These are phyloP conservation scores for Drosophila elegans DNA, from an alignment of 1,140 invertebrate genomes.

Conservation along the genomic window DNA sequence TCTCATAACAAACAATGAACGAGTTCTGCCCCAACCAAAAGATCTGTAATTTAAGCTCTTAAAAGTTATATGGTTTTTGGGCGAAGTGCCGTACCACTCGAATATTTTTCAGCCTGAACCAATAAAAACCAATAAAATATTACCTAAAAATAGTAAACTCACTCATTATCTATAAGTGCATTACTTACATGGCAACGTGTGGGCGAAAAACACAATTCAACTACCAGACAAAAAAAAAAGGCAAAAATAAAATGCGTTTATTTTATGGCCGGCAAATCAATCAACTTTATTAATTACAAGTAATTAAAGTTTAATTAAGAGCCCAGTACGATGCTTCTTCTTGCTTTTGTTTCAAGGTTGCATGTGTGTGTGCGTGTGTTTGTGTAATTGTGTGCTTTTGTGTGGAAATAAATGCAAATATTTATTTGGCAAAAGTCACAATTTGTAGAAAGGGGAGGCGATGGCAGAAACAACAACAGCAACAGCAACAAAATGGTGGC, in stretches of 20 bases:
- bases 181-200: conserved; percentile 7
- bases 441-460: background rate
- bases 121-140: background rate
- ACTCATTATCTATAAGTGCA: conserved; percentile 3
- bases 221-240: background rate
- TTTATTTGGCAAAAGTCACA: conserved; percentile 70
- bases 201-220: background rate
- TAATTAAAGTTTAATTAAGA: conserved; percentile 81
- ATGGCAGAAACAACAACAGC: background rate
- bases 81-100: background rate
- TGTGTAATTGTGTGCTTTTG: conserved; percentile 14
- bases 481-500: conserved; percentile 40
- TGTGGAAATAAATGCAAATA: conserved; percentile 64
- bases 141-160: background rate
- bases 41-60: background rate
- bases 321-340: conserved; percentile 18
- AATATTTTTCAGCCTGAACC: background rate
- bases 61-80: background rate
- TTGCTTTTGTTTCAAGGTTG: conserved; percentile 71
- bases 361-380: conserved; percentile 26
- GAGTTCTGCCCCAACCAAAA: too few species aligned
- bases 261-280: conserved; percentile 58
- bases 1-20: background rate
- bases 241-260: conserved; percentile 24
- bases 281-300: conserved; percentile 78